Evolutionary conservation across 2,888 invertebrate species (phyloP), one percentile per base, ranked within the genome.

Genomic region (Nasonia oneida): DNA sequence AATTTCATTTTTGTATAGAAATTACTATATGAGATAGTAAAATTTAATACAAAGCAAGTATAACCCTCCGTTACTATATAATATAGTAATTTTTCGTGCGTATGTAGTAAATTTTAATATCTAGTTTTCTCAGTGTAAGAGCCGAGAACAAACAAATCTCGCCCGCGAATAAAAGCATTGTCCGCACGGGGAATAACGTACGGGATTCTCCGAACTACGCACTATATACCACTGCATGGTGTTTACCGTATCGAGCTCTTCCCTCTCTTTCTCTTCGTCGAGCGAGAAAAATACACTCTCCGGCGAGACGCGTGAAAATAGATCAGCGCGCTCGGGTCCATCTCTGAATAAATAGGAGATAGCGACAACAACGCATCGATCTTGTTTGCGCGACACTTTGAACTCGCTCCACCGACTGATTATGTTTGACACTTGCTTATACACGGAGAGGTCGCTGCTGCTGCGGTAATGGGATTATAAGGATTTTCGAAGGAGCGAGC

Each of bases 291-390:
- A 67, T 29, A 67, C 67, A 67, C 67, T 67, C 33, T 33, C 67
- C 67, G 29, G 4, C 33, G 33, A 67, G 67, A 67, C 67, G 67
- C 33, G n/a, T 3, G 67, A 67, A 67, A 67, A 67, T 67, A 67
- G 14, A 67, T 67, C 57, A 67, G 67, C 14, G 1, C 67, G 1
- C 67, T 14, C 33, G 33, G 67, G 67, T 67, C 67, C 67, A 67
- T 67, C 67, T 67, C 67, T 14, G 67, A 33, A 67, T 67, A 67
- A 67, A 67, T 67, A 67, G 67, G 33, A 15, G 12, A 12, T 29
- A 29, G 33, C 67, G 67, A 67, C 67, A 67, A 67, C 67, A 67
- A 67, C 33, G 67, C 67, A 67, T 67, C 67, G 67, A 67, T 67
- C 67, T 67, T 67, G 33, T 67, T 67, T 67, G 33, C 67, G 67